Evolutionary conservation across 2,113 vertebrate genomes (phyloP).

Genomic region (Gopherus flavomarginatus): DNA sequence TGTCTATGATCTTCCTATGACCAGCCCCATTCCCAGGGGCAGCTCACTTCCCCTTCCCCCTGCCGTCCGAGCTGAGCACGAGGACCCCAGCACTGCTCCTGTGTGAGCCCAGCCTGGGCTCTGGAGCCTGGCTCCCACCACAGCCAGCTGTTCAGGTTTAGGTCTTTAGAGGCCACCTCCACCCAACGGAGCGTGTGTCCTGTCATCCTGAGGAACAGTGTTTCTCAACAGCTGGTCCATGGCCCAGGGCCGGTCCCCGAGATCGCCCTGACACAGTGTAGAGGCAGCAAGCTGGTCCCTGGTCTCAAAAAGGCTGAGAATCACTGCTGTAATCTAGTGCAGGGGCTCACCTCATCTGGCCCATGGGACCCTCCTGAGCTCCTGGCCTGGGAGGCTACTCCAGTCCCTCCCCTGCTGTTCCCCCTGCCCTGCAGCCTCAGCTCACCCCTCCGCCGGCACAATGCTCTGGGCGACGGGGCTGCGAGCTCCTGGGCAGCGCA

Average conservation of each 20-base stretch:
- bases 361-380: too few relatives aligned
- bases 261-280: neutral
- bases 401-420: too few relatives aligned
- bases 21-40: neutral
- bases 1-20: neutral
- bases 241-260: neutral
- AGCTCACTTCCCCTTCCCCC: neutral
- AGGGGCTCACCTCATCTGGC: neutral
- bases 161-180: neutral
- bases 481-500: too few relatives aligned
- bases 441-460: too few relatives aligned
- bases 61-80: too few relatives aligned
- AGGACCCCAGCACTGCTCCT: neutral
- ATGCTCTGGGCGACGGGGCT: too few relatives aligned
- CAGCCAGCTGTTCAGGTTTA: neutral
- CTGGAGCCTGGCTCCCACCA: too few relatives aligned
- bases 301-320: neutral
- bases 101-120: too few relatives aligned
- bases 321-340: neutral
- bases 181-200: too few relatives aligned
- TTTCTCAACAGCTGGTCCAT: neutral
- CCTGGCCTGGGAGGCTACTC: too few relatives aligned
- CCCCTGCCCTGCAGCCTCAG: too few relatives aligned
- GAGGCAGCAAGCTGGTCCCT: neutral
- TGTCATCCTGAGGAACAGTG: too few relatives aligned